phyloP scores from a whole-genome alignment of 2,113 vertebrate species.

The Silurus glanis region DNA sequence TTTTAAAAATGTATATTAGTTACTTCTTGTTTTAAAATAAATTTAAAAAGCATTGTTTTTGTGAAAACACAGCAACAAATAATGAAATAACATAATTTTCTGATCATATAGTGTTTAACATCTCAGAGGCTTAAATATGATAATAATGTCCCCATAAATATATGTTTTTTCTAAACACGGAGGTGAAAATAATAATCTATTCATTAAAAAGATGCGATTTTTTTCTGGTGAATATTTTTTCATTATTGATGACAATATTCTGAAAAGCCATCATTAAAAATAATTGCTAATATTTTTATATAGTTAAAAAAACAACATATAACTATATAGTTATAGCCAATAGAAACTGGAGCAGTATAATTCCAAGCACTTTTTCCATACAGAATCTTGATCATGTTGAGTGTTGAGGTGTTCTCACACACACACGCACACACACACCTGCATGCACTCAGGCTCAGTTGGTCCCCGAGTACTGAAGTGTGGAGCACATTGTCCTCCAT shows the following conservation, averaged over 20 bases:
- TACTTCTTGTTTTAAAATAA: neutral
- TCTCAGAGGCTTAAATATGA: neutral
- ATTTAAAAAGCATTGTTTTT: neutral
- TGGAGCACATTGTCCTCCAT: conserved; percentile 70
- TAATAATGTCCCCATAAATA: neutral
- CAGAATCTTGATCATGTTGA: neutral
- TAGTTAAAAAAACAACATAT: neutral
- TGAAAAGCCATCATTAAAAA: neutral
- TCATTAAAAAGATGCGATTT: neutral
- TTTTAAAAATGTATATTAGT: neutral
- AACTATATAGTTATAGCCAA: neutral
- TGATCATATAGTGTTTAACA: neutral
- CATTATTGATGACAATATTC: neutral
- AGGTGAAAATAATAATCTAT: neutral
- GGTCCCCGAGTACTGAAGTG: conserved; percentile 61
- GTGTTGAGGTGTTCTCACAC: neutral
- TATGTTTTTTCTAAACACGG: neutral
- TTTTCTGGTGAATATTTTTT: neutral
- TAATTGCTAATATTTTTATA: neutral
- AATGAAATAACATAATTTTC: neutral
- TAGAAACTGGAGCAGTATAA: neutral
- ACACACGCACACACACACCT: conserved; percentile 12
- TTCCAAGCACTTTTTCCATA: neutral
- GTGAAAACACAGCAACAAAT: neutral
- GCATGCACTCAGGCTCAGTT: conserved; percentile 6